phyloP scores from a whole-genome alignment of 2,797 vertebrate genomes.

The Cirrhinus molitorella region DNA sequence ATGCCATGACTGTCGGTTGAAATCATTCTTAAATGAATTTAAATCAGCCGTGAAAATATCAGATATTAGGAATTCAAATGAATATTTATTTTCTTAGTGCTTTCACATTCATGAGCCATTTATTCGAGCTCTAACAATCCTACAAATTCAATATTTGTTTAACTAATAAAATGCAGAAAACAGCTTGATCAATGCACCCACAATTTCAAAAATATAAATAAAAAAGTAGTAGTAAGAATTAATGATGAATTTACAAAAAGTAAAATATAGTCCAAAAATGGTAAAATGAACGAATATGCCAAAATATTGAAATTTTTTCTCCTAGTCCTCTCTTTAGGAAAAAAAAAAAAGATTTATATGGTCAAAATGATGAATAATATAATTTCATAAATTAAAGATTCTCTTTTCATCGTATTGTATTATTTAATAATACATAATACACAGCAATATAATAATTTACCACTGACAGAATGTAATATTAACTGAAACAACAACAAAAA shows the following conservation, averaged over 20 bases:
- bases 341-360: no score
- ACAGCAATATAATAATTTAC: no score
- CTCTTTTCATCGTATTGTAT: background rate
- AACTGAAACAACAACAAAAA: background rate
- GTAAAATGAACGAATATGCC: background rate
- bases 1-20: conserved; percentile 38
- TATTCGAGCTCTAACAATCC: conserved; percentile 35
- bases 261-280: background rate
- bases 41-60: conserved; percentile 30
- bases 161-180: conserved; percentile 30
- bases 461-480: background rate
- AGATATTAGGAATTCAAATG: conserved; percentile 33
- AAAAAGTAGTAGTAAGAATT: background rate
- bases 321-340: background rate
- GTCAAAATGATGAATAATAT: background rate
- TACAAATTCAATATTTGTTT: conserved; percentile 27
- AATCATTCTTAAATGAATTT: conserved; percentile 37
- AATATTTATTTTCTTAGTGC: conserved; percentile 40
- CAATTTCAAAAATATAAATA: conserved; percentile 4
- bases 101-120: conserved; percentile 42
- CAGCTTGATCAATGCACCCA: background rate
- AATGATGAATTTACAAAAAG: background rate
- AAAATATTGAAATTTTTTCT: background rate
- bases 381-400: background rate
- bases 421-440: conserved; percentile 2